Conservation (phyloP, 1,140 invertebrate genomes). For the Laodelphax striatellus region DNA sequence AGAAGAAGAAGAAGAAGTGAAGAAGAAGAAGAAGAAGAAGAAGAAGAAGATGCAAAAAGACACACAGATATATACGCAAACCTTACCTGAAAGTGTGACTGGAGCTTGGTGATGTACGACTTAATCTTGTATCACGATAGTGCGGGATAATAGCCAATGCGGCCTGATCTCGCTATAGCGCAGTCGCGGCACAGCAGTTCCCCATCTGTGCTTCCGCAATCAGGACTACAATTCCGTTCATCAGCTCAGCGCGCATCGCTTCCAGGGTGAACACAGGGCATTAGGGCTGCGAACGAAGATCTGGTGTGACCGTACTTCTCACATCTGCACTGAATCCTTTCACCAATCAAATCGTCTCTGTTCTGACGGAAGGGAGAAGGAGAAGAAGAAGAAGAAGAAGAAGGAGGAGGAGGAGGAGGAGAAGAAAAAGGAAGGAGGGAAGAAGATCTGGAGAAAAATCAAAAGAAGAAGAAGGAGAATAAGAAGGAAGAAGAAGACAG, state of each 20-base stretch:
- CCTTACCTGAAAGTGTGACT: conserved; percentile 45
- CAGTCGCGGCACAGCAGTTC: conserved; percentile 65
- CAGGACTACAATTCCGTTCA: conserved; percentile 81
- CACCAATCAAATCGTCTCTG: conserved; percentile 73
- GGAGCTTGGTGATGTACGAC: conserved; percentile 60
- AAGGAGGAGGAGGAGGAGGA: too few relatives aligned
- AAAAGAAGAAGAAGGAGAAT: too few relatives aligned
- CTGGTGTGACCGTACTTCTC: conserved; percentile 84
- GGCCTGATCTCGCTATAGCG: conserved; percentile 76
- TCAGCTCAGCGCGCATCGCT: conserved; percentile 61
- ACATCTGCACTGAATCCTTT: conserved; percentile 71
- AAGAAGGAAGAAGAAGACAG: too few relatives aligned
- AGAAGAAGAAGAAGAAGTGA: too few relatives aligned
- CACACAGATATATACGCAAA: too few relatives aligned
- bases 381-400: too few relatives aligned
- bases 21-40: too few relatives aligned
- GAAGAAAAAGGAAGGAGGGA: too few relatives aligned
- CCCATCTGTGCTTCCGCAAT: conserved; percentile 92
- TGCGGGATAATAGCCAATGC: conserved; percentile 65
- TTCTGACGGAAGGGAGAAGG: too few relatives aligned
- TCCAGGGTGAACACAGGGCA: conserved; percentile 83
- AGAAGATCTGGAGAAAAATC: too few relatives aligned
- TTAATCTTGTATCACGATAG: conserved; percentile 79
- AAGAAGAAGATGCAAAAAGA: too few relatives aligned
- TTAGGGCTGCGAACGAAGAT: conserved; percentile 85